These are phyloP conservation scores for Phallusia fumigata DNA, from an alignment of 23 tunicate species.

Conservation along the genomic window DNA sequence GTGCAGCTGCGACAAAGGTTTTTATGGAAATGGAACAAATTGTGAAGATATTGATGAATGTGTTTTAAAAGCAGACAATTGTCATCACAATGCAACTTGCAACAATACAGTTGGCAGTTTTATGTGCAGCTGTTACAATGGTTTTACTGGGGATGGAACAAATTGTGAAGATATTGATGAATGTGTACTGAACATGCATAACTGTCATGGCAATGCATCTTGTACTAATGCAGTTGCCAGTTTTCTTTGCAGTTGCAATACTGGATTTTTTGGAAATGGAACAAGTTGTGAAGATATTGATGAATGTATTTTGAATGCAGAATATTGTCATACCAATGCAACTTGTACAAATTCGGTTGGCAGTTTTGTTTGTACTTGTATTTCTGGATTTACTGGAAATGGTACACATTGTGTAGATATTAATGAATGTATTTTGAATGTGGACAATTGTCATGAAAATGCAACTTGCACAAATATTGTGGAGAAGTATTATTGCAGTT, in stretches of 20 bases:
- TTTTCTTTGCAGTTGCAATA: background rate
- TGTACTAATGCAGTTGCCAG: constrained; percentile 8
- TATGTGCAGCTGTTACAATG: background rate
- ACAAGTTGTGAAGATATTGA: constrained; percentile 1
- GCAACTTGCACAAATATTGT: background rate
- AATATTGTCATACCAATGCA: constrained; percentile 5
- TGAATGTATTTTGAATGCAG: background rate
- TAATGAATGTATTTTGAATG: background rate
- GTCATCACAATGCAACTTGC: constrained; percentile 1
- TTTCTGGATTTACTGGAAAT: constrained; percentile 17
- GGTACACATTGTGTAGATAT: constrained; percentile 5
- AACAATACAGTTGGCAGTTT: constrained; percentile 14
- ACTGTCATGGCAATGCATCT: constrained; percentile 2
- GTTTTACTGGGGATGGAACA: constrained; percentile 24
- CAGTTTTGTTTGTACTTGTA: background rate
- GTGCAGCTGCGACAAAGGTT: background rate
- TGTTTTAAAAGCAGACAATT: background rate
- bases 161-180: constrained; percentile 26
- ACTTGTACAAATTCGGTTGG: constrained; percentile 9
- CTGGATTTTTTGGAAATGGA: constrained; percentile 26
- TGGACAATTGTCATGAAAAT: constrained; percentile 16
- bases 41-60: constrained; percentile 18
- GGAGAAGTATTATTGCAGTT: background rate
- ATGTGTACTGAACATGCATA: background rate
- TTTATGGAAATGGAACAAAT: constrained; percentile 17